Percentiles rank a stretch among this genome's conserved stretches.
phyloP scores from a whole-genome alignment of 2,888 invertebrate genomes.

The Polydrusus tereticollis region DNA sequence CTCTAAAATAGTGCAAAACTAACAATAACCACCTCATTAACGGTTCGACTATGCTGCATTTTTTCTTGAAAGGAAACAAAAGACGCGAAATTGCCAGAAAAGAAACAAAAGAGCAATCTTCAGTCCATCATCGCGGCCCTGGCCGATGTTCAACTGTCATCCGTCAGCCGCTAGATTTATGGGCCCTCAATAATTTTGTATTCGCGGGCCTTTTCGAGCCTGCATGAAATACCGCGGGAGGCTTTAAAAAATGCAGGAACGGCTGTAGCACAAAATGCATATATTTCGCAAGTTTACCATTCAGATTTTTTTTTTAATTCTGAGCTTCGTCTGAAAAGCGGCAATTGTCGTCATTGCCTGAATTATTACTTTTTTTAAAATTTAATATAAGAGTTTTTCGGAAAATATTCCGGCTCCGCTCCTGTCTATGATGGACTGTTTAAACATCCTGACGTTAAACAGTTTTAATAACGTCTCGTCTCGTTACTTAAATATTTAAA shows the following conservation, averaged over 20 bases:
- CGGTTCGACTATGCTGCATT: not conserved
- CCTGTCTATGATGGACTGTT: constrained; percentile 51
- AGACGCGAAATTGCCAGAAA: constrained; percentile 26
- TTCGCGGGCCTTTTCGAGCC: constrained; percentile 32
- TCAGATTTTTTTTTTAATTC: too few species aligned
- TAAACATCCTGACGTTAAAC: constrained; percentile 57
- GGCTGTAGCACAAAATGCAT: not conserved
- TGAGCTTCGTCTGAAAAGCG: too few species aligned
- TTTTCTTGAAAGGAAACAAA: constrained; percentile 1
- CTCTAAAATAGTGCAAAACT: too few species aligned
- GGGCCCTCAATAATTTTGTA: constrained; percentile 42
- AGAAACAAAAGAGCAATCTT: constrained; percentile 30
- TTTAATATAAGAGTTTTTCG: too few species aligned
- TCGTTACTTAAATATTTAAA: constrained; percentile 65
- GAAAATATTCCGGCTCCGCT: not conserved
- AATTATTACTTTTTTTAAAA: too few species aligned
- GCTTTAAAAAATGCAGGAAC: not conserved
- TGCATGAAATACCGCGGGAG: not conserved
- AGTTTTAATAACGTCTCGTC: constrained; percentile 57
- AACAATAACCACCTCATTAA: too few species aligned
- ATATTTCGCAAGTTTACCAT: too few species aligned
- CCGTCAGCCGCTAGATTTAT: constrained; percentile 37
- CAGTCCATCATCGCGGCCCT: constrained; percentile 26
- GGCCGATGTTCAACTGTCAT: constrained; percentile 39
- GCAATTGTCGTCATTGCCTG: too few species aligned